Percentiles rank a stretch among this genome's conserved stretches.
phyloP scores from a whole-genome alignment of 2,888 invertebrate genomes.

The Tricholauxania praeusta region DNA sequence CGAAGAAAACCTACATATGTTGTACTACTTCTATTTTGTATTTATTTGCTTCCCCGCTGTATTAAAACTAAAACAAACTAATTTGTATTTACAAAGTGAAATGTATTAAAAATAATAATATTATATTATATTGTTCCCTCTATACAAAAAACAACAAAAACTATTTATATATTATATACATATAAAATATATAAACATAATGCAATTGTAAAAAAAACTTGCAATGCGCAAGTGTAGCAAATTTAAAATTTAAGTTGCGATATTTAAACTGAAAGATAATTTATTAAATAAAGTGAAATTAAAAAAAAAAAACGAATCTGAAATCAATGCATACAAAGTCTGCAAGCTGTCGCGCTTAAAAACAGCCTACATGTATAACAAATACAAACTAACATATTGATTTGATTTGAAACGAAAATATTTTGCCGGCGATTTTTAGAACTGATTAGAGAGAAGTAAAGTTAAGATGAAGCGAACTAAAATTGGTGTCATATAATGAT shows the following conservation, averaged over 20 bases:
- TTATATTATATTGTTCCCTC: slow-evolving; percentile 42
- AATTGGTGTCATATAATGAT: too few relatives aligned
- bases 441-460: too few relatives aligned
- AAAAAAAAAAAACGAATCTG: neutral
- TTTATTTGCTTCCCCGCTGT: slow-evolving; percentile 28
- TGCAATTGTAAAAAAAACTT: slow-evolving; percentile 8
- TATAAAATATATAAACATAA: slow-evolving; percentile 32
- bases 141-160: slow-evolving; percentile 40
- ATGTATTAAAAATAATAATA: slow-evolving; percentile 47
- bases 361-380: slow-evolving; percentile 21
- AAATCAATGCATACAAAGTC: neutral
- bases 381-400: neutral
- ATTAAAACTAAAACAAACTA: slow-evolving; percentile 35
- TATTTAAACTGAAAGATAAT: slow-evolving; percentile 14
- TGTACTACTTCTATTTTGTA: slow-evolving; percentile 7
- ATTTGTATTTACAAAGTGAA: slow-evolving; percentile 43
- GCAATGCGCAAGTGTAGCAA: neutral
- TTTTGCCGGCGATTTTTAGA: too few relatives aligned
- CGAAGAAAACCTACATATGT: too few relatives aligned
- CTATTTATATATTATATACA: slow-evolving; percentile 34
- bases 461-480: too few relatives aligned
- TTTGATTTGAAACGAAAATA: too few relatives aligned
- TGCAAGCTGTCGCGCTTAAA: slow-evolving; percentile 7
- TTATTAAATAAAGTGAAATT: slow-evolving; percentile 13
- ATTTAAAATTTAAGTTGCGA: slow-evolving; percentile 23